Conservation (phyloP, 2,797 vertebrate genomes). For the Acridotheres tristis region DNA sequence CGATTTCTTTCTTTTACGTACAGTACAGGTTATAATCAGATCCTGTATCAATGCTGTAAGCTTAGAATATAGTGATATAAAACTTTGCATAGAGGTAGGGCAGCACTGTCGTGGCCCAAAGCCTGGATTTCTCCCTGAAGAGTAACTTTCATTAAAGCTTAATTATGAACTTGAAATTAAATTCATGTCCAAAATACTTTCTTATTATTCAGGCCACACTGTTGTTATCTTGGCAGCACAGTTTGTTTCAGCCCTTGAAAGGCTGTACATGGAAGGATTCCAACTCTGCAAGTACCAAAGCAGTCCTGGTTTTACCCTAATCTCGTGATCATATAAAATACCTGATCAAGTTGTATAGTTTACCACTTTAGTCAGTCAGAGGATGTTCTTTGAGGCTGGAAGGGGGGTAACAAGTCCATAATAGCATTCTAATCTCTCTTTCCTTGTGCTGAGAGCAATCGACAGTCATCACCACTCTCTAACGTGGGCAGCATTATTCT, state of each 20-base stretch:
- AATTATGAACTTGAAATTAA: slow-evolving; percentile 10
- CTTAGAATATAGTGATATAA: not conserved
- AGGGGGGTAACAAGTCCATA: not conserved
- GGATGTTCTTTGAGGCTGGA: not conserved
- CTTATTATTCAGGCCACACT: not conserved
- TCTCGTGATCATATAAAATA: not conserved
- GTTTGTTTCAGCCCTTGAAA: slow-evolving; percentile 11
- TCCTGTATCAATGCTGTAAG: not conserved
- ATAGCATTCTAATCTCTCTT: not conserved
- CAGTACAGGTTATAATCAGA: not conserved
- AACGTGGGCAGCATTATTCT: not conserved
- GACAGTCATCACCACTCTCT: not conserved
- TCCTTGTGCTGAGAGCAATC: not conserved
- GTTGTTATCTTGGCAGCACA: not conserved
- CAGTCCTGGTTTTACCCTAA: slow-evolving; percentile 8
- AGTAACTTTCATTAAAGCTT: not conserved
- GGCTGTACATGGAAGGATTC: not conserved
- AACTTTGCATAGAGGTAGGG: not conserved
- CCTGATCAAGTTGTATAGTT: not conserved
- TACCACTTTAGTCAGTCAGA: not conserved
- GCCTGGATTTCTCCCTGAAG: not conserved
- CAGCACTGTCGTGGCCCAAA: not conserved
- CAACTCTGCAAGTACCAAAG: not conserved
- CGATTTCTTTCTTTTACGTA: not conserved
- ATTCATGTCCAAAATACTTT: not conserved